phyloP scores from a whole-genome alignment of 2,113 vertebrate species.

The Argyrosomus japonicus region DNA sequence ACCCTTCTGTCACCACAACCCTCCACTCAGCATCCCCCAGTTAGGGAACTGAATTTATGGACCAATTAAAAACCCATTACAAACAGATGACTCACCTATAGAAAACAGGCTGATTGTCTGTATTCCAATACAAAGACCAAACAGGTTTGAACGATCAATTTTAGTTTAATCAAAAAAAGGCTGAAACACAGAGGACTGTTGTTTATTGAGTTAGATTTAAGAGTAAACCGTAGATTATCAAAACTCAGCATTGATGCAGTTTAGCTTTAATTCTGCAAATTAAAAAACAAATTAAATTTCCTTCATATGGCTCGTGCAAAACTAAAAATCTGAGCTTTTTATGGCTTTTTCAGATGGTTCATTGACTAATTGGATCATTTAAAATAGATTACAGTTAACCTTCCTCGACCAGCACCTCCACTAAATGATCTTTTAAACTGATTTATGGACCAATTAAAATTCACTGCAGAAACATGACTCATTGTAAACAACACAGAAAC shows the following conservation, averaged over 20 bases:
- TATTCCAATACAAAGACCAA: neutral
- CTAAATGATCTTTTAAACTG: constrained; percentile 11
- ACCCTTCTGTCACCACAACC: neutral
- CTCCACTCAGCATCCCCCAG: neutral
- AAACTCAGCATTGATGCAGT: neutral
- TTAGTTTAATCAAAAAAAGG: neutral
- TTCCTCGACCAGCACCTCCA: neutral
- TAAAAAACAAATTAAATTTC: neutral
- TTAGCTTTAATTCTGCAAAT: neutral
- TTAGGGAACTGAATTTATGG: constrained; percentile 41
- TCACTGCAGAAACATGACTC: constrained; percentile 4
- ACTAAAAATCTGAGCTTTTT: neutral
- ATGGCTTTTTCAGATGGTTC: neutral
- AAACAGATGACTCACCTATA: constrained; percentile 26
- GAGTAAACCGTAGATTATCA: neutral
- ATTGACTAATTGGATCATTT: constrained; percentile 1
- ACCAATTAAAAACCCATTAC: constrained; percentile 54
- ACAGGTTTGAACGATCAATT: constrained; percentile 11
- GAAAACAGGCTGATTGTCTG: neutral
- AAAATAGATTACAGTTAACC: constrained; percentile 1
- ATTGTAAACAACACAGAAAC: no score
- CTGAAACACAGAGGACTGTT: neutral
- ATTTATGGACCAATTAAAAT: constrained; percentile 31
- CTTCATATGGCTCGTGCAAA: neutral
- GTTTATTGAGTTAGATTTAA: neutral